Conservation (phyloP, 2,888 invertebrate species). For the Catocala nupta region DNA sequence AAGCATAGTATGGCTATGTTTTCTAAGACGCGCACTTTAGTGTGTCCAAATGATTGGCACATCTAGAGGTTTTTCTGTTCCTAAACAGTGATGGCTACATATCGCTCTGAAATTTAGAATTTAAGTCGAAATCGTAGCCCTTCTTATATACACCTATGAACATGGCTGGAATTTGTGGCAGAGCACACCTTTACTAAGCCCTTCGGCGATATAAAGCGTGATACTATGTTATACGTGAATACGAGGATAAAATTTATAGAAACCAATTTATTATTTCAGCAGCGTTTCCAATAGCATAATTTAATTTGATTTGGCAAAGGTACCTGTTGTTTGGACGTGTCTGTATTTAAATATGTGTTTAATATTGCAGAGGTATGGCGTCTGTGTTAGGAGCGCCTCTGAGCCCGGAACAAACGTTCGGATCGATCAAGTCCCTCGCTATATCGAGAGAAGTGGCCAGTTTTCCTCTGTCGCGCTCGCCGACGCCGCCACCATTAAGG, state of each 20-base stretch:
- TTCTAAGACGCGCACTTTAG: too few species aligned
- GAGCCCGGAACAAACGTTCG: slow-evolving; percentile 92
- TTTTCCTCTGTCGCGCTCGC: slow-evolving; percentile 92
- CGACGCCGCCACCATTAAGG: slow-evolving; percentile 90
- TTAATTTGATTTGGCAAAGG: neutral
- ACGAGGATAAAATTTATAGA: neutral
- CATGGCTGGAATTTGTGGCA: too few species aligned
- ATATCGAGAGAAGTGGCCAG: slow-evolving; percentile 92
- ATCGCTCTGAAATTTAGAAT: too few species aligned
- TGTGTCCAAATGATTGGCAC: too few species aligned
- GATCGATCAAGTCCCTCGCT: slow-evolving; percentile 91
- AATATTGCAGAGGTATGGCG: slow-evolving; percentile 89
- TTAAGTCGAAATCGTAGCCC: too few species aligned
- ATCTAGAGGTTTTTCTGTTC: too few species aligned
- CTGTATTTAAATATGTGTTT: neutral
- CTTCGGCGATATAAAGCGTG: too few species aligned
- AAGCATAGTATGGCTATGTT: too few species aligned
- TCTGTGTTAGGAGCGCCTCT: slow-evolving; percentile 89
- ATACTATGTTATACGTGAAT: neutral
- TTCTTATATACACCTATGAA: too few species aligned
- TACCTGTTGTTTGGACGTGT: neutral
- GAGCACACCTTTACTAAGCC: too few species aligned
- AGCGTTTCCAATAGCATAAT: neutral
- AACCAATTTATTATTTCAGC: neutral
- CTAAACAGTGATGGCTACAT: too few species aligned